These are phyloP conservation scores for Parnassius glacialis DNA, from an alignment of 2,888 invertebrate genomes.

Conservation along the genomic window DNA sequence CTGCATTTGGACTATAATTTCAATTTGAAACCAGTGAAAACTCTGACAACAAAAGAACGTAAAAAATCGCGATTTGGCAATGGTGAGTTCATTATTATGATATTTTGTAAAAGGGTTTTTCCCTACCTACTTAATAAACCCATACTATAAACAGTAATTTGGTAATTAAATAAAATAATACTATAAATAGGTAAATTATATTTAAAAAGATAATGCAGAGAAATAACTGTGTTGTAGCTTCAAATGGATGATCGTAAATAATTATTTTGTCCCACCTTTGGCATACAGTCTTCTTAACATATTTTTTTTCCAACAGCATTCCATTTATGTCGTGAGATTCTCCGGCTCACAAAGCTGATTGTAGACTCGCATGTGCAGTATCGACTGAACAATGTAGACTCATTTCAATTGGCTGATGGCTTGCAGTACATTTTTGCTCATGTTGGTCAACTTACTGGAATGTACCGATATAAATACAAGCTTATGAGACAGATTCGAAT, in stretches of 20 bases:
- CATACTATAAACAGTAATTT: no score
- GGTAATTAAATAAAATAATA: no score
- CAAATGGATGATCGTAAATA: no score
- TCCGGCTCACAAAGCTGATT: conserved; percentile 98
- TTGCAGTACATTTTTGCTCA: conserved; percentile 99
- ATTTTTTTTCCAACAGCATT: conserved; percentile 84
- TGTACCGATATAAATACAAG: conserved; percentile 99
- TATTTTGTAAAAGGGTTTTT: no score
- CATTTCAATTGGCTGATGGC: conserved; percentile 98
- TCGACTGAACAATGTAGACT: conserved; percentile 99
- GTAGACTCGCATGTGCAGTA: conserved; percentile 99
- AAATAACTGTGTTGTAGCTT: no score
- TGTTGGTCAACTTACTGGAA: conserved; percentile 99
- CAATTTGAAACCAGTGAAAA: conserved; percentile 99
- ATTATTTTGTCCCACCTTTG: no score
- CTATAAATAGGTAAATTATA: no score
- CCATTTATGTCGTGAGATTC: conserved; percentile 98
- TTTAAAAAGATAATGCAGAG: no score
- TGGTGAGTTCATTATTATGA: conserved; percentile 75
- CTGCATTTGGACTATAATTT: conserved; percentile 99
- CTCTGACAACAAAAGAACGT: conserved; percentile 98
- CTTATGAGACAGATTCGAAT: conserved; percentile 99
- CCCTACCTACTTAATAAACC: no score
- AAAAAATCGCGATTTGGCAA: conserved; percentile 99
- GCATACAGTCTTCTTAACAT: not conserved